A percentile compares a stretch with the other conserved stretches of the same genome.
Evolutionary conservation across 2,113 vertebrate species (phyloP).

Genomic region (Malurus melanocephalus): DNA sequence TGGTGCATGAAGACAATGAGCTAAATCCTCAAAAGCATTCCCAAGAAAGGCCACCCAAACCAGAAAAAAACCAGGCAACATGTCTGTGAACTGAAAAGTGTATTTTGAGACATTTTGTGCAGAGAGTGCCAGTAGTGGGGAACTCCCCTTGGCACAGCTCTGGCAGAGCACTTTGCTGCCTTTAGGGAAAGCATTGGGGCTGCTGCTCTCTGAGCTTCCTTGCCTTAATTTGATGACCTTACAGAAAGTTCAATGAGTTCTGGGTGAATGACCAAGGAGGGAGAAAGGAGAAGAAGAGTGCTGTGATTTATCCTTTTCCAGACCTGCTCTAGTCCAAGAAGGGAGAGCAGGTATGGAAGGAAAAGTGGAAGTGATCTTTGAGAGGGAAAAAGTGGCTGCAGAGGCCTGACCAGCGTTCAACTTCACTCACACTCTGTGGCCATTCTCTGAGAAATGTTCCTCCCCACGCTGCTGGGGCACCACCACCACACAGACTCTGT

Average conservation of each 20-base stretch:
- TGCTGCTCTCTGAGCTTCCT: background rate
- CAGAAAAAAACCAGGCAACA: background rate
- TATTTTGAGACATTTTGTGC: background rate
- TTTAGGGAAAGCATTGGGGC: too few relatives aligned
- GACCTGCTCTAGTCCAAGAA: fast-evolving
- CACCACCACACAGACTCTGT: background rate
- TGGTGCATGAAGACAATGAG: background rate
- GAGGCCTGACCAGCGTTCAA: fast-evolving
- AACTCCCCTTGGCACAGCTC: background rate
- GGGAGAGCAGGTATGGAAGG: background rate
- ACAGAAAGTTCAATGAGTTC: background rate
- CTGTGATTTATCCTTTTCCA: background rate
- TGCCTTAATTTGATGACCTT: background rate
- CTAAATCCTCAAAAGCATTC: background rate
- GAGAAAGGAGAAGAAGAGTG: background rate
- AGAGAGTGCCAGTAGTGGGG: background rate
- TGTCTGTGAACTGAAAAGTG: background rate
- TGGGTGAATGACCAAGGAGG: background rate
- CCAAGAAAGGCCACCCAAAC: background rate
- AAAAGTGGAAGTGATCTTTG: background rate
- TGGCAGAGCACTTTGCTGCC: background rate
- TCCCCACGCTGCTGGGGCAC: background rate
- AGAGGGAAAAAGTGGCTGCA: background rate
- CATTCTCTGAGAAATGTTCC: background rate
- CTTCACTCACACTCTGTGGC: background rate